Evolutionary conservation across 2,888 invertebrate genomes (phyloP).

Genomic region (Cheilosia vulpina): DNA sequence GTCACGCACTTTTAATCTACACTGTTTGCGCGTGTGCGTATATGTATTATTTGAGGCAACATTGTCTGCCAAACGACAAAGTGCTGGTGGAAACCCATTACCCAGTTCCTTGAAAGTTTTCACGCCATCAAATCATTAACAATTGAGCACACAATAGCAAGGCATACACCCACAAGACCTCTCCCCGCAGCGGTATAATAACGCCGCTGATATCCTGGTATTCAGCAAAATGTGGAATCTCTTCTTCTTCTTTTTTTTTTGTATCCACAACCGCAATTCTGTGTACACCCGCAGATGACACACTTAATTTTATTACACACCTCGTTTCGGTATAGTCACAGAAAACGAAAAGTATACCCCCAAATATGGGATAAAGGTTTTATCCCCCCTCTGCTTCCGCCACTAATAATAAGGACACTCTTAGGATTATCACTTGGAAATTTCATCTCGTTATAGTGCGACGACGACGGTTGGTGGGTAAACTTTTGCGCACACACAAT

Average conservation of each 20-base stretch:
- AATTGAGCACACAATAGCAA: constrained; percentile 41
- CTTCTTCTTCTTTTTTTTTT: constrained; percentile 2
- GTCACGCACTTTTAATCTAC: neutral
- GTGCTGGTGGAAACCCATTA: constrained; percentile 41
- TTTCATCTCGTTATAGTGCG: constrained; percentile 37
- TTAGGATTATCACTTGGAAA: constrained; percentile 57
- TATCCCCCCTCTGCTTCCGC: neutral
- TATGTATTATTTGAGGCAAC: constrained; percentile 30
- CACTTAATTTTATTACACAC: constrained; percentile 63
- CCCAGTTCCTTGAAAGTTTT: constrained; percentile 41
- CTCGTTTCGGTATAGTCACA: constrained; percentile 38
- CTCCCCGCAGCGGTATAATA: constrained; percentile 2
- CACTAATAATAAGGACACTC: constrained; percentile 49
- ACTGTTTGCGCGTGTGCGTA: constrained; percentile 10
- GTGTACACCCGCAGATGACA: constrained; percentile 66
- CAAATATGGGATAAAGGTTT: constrained; percentile 44
- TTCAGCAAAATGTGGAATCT: constrained; percentile 32
- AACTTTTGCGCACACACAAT: constrained; percentile 26
- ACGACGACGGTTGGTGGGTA: constrained; percentile 13
- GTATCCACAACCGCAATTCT: constrained; percentile 53
- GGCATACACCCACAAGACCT: constrained; percentile 6
- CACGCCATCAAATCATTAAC: constrained; percentile 58
- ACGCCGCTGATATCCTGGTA: constrained; percentile 25
- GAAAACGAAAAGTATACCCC: constrained; percentile 7
- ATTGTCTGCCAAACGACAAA: constrained; percentile 50